These are phyloP conservation scores for Gadopsis marmoratus DNA, from an alignment of 2,797 vertebrate genomes.

Conservation along the genomic window DNA sequence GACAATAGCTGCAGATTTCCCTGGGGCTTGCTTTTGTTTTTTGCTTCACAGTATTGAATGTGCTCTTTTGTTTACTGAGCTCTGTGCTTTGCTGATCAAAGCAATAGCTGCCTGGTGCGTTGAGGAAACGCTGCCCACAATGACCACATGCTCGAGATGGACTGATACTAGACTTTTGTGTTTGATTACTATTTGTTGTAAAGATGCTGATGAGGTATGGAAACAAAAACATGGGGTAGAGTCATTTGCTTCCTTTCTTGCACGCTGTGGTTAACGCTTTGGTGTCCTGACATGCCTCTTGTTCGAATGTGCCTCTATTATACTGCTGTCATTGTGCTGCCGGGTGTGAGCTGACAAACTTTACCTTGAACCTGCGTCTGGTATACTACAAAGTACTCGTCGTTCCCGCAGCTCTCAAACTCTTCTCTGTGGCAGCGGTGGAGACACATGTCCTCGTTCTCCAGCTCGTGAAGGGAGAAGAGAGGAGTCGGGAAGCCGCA, in stretches of 20 bases:
- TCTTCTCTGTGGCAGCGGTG: constrained; percentile 91
- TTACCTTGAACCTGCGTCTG: constrained; percentile 98
- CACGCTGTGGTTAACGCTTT: neutral
- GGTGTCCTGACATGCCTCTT: neutral
- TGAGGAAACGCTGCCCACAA: constrained; percentile 36
- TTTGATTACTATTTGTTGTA: neutral
- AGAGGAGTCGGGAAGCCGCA: constrained; percentile 93
- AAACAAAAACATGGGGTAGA: neutral
- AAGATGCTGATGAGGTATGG: neutral
- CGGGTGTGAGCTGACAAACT: neutral
- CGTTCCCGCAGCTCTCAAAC: constrained; percentile 94
- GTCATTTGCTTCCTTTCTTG: constrained; percentile 3
- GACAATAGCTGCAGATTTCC: neutral
- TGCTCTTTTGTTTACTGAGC: constrained; percentile 26
- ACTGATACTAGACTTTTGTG: neutral
- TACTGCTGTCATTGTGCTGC: neutral
- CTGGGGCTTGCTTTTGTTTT: constrained; percentile 17
- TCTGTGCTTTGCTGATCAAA: constrained; percentile 36
- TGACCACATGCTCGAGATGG: neutral
- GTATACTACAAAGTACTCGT: constrained; percentile 93
- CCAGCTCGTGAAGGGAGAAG: constrained; percentile 93
- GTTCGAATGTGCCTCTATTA: neutral
- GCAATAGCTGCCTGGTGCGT: constrained; percentile 3
- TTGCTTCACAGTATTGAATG: neutral
- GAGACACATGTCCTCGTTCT: constrained; percentile 93